Evolutionary conservation across 2,888 invertebrate species (phyloP), one percentile per base, ranked within the genome.

Genomic region (Napeogenes sylphis): DNA sequence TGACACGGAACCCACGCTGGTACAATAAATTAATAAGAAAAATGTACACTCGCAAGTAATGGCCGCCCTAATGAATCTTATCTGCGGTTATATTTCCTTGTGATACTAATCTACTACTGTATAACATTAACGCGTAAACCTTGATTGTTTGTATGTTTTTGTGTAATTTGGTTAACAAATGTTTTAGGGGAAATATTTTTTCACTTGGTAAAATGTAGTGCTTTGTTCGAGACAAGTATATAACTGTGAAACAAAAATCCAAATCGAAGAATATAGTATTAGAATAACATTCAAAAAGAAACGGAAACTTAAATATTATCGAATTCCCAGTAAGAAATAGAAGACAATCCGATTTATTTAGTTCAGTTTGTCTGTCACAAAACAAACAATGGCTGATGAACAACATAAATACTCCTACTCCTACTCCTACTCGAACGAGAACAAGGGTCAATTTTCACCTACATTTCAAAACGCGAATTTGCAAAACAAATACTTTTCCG

Each of bases 381-480:
- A 65, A 71, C 70, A 59, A 62, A 69, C 71, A 70, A 70, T 71
- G 64, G 69, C 73, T 73, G 74, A 75, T 73, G 71, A 72, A 75
- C 74, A 72, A 73, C 71, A 71, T 21, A 68, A 68, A 67, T 65
- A 68, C 63, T 65, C 61, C 68, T 69, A 74, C 74, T 74, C 74
- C 74, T 72, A 76, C 76, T 73, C 76, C 75, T 75, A 77, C 76
- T 71, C 73, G 69, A 68, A 61, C 70, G 70, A 69, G 73, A 81
- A 85, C 85, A 85, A 77, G 81, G 75, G 70, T 84, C 85, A 84
- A 80, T 80, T 77, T 80, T 80, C 80, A 78, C 81, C 82, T 81
- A 82, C 82, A 84, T 82, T 81, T 80, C 74, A 81, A 83, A 82
- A 78, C 75, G 75, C 71, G 68, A 59, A 69, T 72, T 71, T 77